phyloP scores from a whole-genome alignment of 2,113 vertebrate species.

The Bos indicus region DNA sequence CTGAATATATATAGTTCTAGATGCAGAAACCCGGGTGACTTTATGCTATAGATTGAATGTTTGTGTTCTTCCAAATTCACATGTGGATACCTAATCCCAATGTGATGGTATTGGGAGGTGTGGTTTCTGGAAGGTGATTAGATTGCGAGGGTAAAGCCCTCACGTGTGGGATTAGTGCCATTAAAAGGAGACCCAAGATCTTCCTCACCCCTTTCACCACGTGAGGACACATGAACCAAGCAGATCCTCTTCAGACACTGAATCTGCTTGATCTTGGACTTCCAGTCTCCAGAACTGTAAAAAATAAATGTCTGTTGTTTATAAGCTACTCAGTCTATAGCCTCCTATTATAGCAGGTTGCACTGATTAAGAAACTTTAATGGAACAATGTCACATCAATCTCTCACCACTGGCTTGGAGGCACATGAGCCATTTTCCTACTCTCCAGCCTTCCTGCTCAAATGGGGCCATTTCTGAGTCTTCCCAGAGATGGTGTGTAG shows the following conservation, averaged over 20 bases:
- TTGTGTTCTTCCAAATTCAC: background rate
- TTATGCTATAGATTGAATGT: background rate
- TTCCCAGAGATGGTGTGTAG: background rate
- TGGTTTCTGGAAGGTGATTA: background rate
- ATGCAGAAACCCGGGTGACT: background rate
- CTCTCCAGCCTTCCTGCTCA: no score
- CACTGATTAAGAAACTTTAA: background rate
- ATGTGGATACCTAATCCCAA: background rate
- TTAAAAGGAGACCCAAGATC: background rate
- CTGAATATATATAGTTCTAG: background rate
- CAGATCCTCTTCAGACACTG: background rate
- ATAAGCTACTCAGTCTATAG: background rate
- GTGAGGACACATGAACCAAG: background rate
- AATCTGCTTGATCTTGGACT: background rate
- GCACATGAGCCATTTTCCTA: background rate
- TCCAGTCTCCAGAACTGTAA: background rate
- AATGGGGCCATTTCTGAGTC: background rate
- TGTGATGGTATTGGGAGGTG: background rate
- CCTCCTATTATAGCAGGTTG: background rate
- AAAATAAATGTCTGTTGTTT: background rate
- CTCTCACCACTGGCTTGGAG: background rate
- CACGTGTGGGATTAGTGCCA: background rate
- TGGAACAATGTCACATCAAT: background rate
- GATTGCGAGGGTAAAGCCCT: background rate
- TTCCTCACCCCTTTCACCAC: no score